phyloP scores from a whole-genome alignment of 2,113 vertebrate species.

The Castor canadensis region DNA sequence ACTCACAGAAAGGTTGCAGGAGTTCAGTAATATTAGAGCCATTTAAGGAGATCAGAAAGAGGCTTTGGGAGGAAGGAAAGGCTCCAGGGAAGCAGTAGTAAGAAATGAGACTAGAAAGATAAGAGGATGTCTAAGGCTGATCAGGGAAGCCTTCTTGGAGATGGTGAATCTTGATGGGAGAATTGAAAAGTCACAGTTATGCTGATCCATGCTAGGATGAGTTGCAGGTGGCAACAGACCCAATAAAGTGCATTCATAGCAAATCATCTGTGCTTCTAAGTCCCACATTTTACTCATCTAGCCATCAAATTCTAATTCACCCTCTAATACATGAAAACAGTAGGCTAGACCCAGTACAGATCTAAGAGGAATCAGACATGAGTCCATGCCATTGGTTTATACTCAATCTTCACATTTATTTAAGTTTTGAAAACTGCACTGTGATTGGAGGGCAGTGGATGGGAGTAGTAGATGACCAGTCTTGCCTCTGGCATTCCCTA shows the following conservation, averaged over 20 bases:
- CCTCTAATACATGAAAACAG: not conserved
- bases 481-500: not conserved
- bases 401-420: not conserved
- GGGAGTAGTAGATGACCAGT: not conserved
- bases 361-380: not conserved
- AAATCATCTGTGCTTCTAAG: not conserved
- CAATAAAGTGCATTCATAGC: not conserved
- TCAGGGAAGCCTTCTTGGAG: not conserved
- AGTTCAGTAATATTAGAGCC: not conserved
- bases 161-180: not conserved
- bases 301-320: not conserved
- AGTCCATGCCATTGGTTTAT: not conserved
- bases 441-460: not conserved
- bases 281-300: not conserved
- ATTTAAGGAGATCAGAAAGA: not conserved
- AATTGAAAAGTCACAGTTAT: not conserved
- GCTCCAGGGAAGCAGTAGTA: not conserved
- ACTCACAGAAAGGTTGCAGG: not conserved
- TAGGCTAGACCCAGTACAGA: not conserved
- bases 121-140: not conserved
- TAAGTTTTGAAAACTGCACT: not conserved
- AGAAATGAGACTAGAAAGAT: not conserved
- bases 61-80: not conserved
- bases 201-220: not conserved
- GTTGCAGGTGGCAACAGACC: not conserved